Base-by-base conservation (phyloP, 1,140 invertebrate species). In the Cyrtorhinus lividipennis region DNA sequence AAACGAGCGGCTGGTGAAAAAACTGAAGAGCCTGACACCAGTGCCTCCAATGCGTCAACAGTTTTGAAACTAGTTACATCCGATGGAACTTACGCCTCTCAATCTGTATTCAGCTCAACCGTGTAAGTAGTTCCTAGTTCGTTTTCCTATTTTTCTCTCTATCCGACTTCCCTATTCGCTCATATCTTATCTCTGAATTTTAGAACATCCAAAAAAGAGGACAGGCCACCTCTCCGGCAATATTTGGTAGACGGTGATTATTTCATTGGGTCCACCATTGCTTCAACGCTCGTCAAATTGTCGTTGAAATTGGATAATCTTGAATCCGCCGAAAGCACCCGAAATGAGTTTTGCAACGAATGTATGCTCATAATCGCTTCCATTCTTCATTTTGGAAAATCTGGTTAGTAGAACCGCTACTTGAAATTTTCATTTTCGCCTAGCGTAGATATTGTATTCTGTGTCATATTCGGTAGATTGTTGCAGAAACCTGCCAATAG, bases 61-160 rank as follows among this genome's bases (percentile, higher is more conserved):
- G 63, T 62, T 24, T 72, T 73, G 64, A 83, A 84, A 66, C 73
- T 91, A 27, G 91, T 97, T n/a, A 96, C 93, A 38, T 94, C 92
- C 24, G 96, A 99, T 79, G 97, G 97, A 48, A 98, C 96, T 2
- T 99, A 99, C 74, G 96, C 95, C 26, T 90, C 93, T 2, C 96
- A 99, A 74, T 97, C 92, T 68, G 94, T 92, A 58, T 96, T 99
- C 73, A 95, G 87, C 71, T 78, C 91, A 64, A 76, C 83, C 3
- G 76, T 80, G 81, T 85, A 72, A 76, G 81, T 77, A 38, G n/a
- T n/a, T n/a, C n/a, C n/a, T n/a, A n/a, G n/a, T n/a, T n/a, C n/a
- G n/a, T n/a, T n/a, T n/a, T n/a, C n/a, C n/a, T n/a, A n/a, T n/a
- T n/a, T n/a, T n/a, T n/a, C n/a, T n/a, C n/a, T n/a, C n/a, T n/a